Base-by-base conservation (phyloP, 2,888 invertebrate genomes). In the Yponomeuta plumbellus region DNA sequence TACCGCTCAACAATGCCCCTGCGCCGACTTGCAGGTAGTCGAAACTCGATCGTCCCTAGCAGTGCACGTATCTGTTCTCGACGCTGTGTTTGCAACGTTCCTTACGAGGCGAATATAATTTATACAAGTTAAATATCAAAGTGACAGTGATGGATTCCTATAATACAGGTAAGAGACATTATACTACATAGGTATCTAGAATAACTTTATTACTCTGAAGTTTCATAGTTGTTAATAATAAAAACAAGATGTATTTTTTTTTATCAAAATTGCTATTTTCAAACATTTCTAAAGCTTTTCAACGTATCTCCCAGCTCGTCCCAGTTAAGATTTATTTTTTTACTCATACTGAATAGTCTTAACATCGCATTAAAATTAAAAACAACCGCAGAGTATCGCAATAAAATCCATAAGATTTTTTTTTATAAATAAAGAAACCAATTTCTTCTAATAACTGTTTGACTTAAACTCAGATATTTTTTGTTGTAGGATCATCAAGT, bases 401-500 rank as follows among this genome's bases (percentile, higher is more conserved):
- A 34, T 5, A 34, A 34, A 8, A 34, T 34, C 44, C 44, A 2
- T 44, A 17, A 11, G 23, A 58, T 23, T 4, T 10, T 11, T n/a
- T 13, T 21, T n/a, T 20, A 1, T 57, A 21, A 65, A 5, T 13
- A 34, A 65, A 39, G 34, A 17, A n/a, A 21, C 11, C 17, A 11
- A 6, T 65, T 34, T 26, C 13, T 17, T 57, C 8, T 34, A 34
- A 5, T 34, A 6, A 2, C 34, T 4, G 1, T 26, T 34, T 23
- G 10, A 11, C 11, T 11, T 52, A 23, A 65, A 34, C n/a, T 11
- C 11, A 23, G n/a, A 10, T 65, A 23, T 20, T 10, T 52, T 67
- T 65, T 64, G 66, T 66, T 64, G 26, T 59, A 68, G 64, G 66
- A 34, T 22, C 44, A 34, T 59, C 34, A 69, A 74, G 59, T 61